phyloP scores from a whole-genome alignment of 1,140 invertebrate genomes.

The Papilio polyxenes region DNA sequence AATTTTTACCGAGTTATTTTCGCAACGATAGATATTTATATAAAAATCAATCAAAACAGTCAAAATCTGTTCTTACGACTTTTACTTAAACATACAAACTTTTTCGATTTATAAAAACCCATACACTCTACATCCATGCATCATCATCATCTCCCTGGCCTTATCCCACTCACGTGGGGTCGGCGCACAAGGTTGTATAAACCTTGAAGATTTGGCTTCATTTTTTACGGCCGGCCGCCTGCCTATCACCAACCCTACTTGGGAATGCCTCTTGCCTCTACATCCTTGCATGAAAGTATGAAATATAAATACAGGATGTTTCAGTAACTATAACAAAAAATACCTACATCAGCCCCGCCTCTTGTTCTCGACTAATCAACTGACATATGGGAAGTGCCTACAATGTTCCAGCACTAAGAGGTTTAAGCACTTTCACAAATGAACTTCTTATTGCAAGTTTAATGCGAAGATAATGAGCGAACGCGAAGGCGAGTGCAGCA shows the following conservation, averaged over 20 bases:
- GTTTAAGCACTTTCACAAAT: constrained; percentile 33
- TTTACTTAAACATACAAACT: too few relatives aligned
- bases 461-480: constrained; percentile 33
- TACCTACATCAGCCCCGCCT: background rate
- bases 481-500: constrained; percentile 21
- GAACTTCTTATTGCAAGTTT: constrained; percentile 40
- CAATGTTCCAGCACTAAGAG: constrained; percentile 2
- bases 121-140: too few relatives aligned
- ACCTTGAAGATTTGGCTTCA: too few relatives aligned
- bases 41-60: background rate
- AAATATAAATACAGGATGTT: background rate
- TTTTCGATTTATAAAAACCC: too few relatives aligned
- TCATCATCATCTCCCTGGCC: too few relatives aligned
- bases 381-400: constrained; percentile 25
- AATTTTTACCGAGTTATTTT: background rate
- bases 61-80: too few relatives aligned
- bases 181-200: too few relatives aligned
- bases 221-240: too few relatives aligned
- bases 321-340: background rate
- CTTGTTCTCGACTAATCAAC: constrained; percentile 15
- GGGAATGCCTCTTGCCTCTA: too few relatives aligned
- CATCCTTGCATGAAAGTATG: too few relatives aligned
- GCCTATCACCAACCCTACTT: too few relatives aligned
- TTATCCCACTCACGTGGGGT: too few relatives aligned
- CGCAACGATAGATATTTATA: background rate